Base-by-base conservation (phyloP, 2,888 invertebrate genomes). In the Microdon myrmicae region DNA sequence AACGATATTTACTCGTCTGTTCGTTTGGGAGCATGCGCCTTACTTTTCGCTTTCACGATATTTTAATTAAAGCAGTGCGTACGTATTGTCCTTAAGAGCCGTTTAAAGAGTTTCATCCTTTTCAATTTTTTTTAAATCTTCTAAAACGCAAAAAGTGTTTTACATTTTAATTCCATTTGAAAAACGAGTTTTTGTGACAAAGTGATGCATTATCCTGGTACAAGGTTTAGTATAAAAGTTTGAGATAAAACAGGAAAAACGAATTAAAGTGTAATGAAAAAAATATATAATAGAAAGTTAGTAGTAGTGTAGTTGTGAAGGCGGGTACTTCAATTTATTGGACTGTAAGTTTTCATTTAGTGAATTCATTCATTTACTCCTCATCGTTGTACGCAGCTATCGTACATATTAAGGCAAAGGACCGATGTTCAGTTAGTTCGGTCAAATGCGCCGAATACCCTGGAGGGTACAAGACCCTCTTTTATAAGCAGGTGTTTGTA, bases 21-120 rank as follows among this genome's bases (percentile, higher is more conserved):
- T n/a, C n/a, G n/a, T n/a, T n/a, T n/a, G n/a, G 25, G 58, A 58
- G 58, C 58, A 58, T 58, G 58, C 58, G 58, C 39, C 38, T 22
- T 6, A 38, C 28, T 58, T 49, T 49, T 22, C 35, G 13, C 14
- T 35, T 26, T 44, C 29, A 16, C 19, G 31, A 37, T 35, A 37
- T 32, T 8, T 37, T 16, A 13, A 10, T 26, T 20, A 13, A 38
- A 32, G 39, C 4, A 41, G 16, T 38, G 28, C 31, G 26, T 48
- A 28, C 12, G 31, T 23, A 31, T 20, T 34, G 26, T 12, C 7
- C 7, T 12, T 20, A 9, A 3, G 6, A n/a, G 3, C 23, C 1
- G 10, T 13, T 20, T 4, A 4, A 3, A 22, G 12, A 16, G 9
- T 31, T 20, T 31, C 20, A 13, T n/a, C n/a, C n/a, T n/a, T n/a